Percentiles rank a stretch among this genome's conserved stretches.
phyloP scores from a whole-genome alignment of 1,140 invertebrate species.

The Achroia grisella region DNA sequence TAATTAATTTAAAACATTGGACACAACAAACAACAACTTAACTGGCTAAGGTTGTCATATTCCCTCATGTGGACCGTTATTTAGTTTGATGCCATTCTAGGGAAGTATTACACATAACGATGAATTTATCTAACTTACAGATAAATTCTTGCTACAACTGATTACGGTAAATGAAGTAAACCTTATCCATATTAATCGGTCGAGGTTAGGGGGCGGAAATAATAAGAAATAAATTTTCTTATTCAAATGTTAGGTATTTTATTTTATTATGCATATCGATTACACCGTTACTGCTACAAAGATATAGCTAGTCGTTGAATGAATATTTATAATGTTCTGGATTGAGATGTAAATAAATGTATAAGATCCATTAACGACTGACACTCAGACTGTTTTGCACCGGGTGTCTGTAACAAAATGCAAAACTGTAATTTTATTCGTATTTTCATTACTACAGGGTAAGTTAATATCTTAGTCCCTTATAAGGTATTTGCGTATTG shows the following conservation, averaged over 20 bases:
- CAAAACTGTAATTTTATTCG: constrained; percentile 36
- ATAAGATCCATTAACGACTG: constrained; percentile 55
- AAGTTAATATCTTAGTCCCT: background rate
- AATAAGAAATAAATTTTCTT: constrained; percentile 12
- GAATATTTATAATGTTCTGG: constrained; percentile 56
- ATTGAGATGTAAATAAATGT: constrained; percentile 68
- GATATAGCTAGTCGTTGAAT: constrained; percentile 45
- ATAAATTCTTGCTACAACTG: too few species aligned
- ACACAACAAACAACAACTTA: too few species aligned
- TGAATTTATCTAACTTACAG: too few species aligned
- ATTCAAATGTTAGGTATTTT: constrained; percentile 16
- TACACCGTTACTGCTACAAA: constrained; percentile 44
- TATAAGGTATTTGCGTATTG: too few species aligned
- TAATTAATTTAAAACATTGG: too few species aligned
- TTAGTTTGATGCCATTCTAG: too few species aligned
- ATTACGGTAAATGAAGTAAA: too few species aligned
- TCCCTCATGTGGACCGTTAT: too few species aligned
- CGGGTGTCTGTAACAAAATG: constrained; percentile 26
- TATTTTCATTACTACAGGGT: constrained; percentile 22
- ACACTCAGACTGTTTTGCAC: constrained; percentile 41
- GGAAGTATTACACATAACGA: too few species aligned
- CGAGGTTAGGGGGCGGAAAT: constrained; percentile 10
- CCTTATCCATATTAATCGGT: background rate
- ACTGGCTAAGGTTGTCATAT: too few species aligned
- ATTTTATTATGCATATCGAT: constrained; percentile 17